A percentile compares a stretch with the other conserved stretches of the same genome.
phyloP scores from a whole-genome alignment of 2,113 vertebrate genomes.

The Poecile atricapillus region DNA sequence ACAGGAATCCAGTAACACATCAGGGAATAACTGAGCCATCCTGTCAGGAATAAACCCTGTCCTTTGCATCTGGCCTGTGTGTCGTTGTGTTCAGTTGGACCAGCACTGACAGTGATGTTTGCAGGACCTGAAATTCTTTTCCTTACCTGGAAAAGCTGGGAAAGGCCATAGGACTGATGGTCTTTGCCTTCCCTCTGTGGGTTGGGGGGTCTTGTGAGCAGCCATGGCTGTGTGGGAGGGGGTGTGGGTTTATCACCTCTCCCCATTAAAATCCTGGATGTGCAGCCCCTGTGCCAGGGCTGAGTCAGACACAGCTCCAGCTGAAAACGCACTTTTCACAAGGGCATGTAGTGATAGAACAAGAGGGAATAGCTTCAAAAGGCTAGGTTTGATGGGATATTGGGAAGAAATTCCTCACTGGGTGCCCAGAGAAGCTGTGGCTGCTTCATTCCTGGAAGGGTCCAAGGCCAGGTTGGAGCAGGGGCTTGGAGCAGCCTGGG shows the following conservation, averaged over 20 bases:
- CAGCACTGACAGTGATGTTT: not conserved
- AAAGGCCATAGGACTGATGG: rapidly evolving
- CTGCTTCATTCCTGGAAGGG: not conserved
- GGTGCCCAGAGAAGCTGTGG: not conserved
- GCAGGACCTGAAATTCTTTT: not conserved
- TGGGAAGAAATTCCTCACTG: not conserved
- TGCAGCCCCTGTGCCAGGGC: not conserved
- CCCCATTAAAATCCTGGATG: not conserved
- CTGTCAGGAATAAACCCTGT: not conserved
- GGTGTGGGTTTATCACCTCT: rapidly evolving
- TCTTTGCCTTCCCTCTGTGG: not conserved
- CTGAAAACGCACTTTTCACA: not conserved
- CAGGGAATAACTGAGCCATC: rapidly evolving
- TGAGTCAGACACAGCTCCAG: not conserved
- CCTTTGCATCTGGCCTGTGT: not conserved
- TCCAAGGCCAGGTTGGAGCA: not conserved
- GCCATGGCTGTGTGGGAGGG: not conserved
- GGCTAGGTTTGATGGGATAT: not conserved
- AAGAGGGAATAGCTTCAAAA: not conserved
- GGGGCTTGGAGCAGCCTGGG: not conserved
- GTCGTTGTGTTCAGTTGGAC: not conserved
- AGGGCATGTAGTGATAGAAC: not conserved
- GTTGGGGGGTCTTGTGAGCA: not conserved
- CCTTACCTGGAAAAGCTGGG: not conserved
- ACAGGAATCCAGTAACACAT: rapidly evolving